These are phyloP conservation scores for Platerodrilus igneus DNA, from an alignment of 2,888 invertebrate species.

Conservation along the genomic window DNA sequence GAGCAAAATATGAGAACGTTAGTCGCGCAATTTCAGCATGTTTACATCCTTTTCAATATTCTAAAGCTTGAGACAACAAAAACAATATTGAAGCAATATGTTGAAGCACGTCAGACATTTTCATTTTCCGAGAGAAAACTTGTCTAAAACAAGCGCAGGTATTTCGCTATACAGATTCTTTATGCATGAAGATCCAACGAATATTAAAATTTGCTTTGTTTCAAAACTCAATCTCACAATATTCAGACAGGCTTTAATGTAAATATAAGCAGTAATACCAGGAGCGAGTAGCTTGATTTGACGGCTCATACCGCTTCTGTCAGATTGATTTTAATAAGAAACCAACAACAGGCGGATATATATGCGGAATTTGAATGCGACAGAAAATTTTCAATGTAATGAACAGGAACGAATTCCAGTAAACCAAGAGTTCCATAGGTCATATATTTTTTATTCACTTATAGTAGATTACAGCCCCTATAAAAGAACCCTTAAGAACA, in stretches of 20 bases:
- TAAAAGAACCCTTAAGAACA: too few relatives aligned
- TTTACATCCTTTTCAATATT: conserved; percentile 22
- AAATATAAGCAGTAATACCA: conserved; percentile 44
- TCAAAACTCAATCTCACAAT: conserved; percentile 46
- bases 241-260: conserved; percentile 45
- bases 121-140: conserved; percentile 20
- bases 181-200: conserved; percentile 41
- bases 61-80: conserved; percentile 18
- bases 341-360: conserved; percentile 34
- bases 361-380: too few relatives aligned
- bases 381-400: conserved; percentile 38
- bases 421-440: conserved; percentile 28
- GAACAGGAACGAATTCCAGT: conserved; percentile 29
- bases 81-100: conserved; percentile 25
- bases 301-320: conserved; percentile 41
- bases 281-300: conserved; percentile 38
- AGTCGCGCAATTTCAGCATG: conserved; percentile 18
- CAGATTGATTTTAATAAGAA: conserved; percentile 44
- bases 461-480: too few relatives aligned
- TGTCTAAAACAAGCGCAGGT: conserved; percentile 34
- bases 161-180: conserved; percentile 39
- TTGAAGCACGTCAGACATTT: conserved; percentile 21
- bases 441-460: conserved; percentile 17
- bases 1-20: conserved; percentile 9
- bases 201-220: conserved; percentile 48